Percentiles rank a stretch among this genome's conserved stretches.
These are phyloP conservation scores for human DNA, from an alignment of 2,113 vertebrate genomes.

Conservation along the genomic window DNA sequence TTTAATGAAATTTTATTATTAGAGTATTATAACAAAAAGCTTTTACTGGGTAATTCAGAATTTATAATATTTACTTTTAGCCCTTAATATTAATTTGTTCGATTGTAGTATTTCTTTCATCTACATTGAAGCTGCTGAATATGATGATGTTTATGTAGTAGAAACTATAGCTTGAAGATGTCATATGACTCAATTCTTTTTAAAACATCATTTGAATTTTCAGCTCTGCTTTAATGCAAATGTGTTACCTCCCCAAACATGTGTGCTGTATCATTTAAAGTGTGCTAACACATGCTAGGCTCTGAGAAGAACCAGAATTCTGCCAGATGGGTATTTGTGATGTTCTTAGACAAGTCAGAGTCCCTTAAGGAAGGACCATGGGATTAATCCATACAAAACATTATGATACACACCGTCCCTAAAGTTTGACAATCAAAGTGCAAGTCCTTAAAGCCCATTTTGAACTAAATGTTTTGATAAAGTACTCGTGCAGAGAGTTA, in stretches of 20 bases:
- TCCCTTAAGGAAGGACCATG: background rate
- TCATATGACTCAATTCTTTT: background rate
- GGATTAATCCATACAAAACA: background rate
- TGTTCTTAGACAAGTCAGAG: background rate
- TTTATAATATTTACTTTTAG: background rate
- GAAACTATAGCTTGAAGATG: background rate
- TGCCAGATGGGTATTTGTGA: background rate
- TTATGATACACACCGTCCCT: background rate
- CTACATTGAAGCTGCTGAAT: background rate
- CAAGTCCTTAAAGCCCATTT: background rate
- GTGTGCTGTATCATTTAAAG: background rate
- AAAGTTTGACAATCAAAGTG: background rate
- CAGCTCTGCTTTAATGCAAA: background rate
- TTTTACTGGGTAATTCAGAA: background rate
- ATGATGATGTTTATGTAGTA: background rate
- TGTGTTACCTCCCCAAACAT: background rate
- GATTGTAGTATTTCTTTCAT: background rate
- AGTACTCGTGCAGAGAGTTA: background rate
- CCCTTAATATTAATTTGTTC: background rate
- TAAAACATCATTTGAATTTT: conserved; percentile 23
- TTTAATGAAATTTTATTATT: conserved; percentile 1
- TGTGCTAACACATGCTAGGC: background rate
- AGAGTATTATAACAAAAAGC: background rate
- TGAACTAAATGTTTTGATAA: conserved; percentile 13
- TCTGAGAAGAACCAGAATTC: background rate